phyloP scores from a whole-genome alignment of 1,140 invertebrate species.

The Caenorhabditis elegans region WBcel235 BX284606.5:11543501-11544000 shows the following conservation, averaged over 20 bases:
- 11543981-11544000: neutral
- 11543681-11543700: constrained; percentile 66
- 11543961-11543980: constrained; percentile 55
- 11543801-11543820: neutral
- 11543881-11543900: constrained; percentile 66
- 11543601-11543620: constrained; percentile 59
- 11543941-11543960: constrained; percentile 59
- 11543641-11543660: constrained; percentile 68
- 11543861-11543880: constrained; percentile 69
- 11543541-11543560: constrained; percentile 66
- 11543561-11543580: constrained; percentile 73
- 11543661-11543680: constrained; percentile 55
- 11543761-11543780: too few species aligned
- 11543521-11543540: constrained; percentile 62
- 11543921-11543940: constrained; percentile 57
- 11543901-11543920: constrained; percentile 57
- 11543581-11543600: constrained; percentile 71
- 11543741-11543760: too few species aligned
- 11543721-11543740: neutral
- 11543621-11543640: constrained; percentile 70
- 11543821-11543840: constrained; percentile 57
- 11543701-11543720: neutral
- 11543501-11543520: constrained; percentile 57
- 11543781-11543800: too few species aligned
- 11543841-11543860: constrained; percentile 70